These are phyloP conservation scores for Rhorus exstirpatorius DNA, from an alignment of 2,888 invertebrate genomes.

Conservation along the genomic window DNA sequence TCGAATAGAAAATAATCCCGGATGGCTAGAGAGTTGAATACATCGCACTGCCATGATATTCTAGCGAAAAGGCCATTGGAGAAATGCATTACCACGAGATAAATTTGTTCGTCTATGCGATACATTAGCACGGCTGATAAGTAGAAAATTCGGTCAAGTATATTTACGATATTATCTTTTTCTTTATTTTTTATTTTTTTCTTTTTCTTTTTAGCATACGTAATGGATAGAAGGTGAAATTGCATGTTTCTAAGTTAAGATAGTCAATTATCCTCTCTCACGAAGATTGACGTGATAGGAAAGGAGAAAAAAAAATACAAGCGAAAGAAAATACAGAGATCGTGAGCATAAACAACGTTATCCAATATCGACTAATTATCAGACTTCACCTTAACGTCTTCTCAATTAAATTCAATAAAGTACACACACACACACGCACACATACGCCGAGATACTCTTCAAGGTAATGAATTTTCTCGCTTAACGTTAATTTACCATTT, in stretches of 20 bases:
- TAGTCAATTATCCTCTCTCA: neutral
- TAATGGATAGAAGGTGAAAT: constrained; percentile 44
- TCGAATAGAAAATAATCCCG: constrained; percentile 22
- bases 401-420: constrained; percentile 33
- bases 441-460: constrained; percentile 21
- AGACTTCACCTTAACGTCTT: constrained; percentile 2
- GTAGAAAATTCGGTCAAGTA: constrained; percentile 56
- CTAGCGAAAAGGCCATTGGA: constrained; percentile 14
- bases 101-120: constrained; percentile 20
- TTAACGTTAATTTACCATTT: constrained; percentile 16
- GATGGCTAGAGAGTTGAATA: constrained; percentile 16
- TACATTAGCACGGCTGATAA: constrained; percentile 18
- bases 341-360: constrained; percentile 55
- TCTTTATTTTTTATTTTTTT: neutral
- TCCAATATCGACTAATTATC: constrained; percentile 56
- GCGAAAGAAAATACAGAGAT: constrained; percentile 37
- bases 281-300: constrained; percentile 6
- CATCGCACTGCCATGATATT: neutral
- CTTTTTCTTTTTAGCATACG: neutral
- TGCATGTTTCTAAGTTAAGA: constrained; percentile 8
- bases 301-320: constrained; percentile 4
- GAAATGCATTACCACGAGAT: constrained; percentile 46
- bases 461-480: constrained; percentile 46
- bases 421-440: constrained; percentile 1
- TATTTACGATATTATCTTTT: constrained; percentile 5